Evolutionary conservation across 2,113 vertebrate genomes (phyloP).

Genomic region (Chauna torquata): DNA sequence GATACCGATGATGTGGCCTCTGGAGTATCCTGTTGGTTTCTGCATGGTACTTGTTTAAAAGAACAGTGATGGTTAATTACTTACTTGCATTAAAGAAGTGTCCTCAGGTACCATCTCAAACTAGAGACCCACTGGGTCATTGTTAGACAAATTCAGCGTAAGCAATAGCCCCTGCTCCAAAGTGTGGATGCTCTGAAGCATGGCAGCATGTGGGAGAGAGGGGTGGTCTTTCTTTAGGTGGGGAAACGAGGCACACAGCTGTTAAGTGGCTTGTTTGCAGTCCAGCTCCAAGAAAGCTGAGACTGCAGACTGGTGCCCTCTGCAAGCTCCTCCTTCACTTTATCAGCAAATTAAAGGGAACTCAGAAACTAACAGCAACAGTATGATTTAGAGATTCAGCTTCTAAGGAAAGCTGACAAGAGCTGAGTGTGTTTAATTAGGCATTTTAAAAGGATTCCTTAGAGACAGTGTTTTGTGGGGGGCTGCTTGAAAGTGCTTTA

Average conservation of each 20-base stretch:
- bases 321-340: not conserved
- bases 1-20: not conserved
- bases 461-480: not conserved
- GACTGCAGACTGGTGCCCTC: not conserved
- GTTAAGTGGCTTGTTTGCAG: not conserved
- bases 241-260: not conserved
- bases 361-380: not conserved
- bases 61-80: not conserved
- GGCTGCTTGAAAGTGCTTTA: not conserved
- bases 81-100: not conserved
- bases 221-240: not conserved
- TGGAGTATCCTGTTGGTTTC: not conserved
- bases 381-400: not conserved
- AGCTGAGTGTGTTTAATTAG: not conserved
- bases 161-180: fast-evolving
- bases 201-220: fast-evolving
- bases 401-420: not conserved
- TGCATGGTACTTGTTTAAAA: not conserved
- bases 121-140: not conserved
- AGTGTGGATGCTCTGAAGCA: not conserved
- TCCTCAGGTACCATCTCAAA: not conserved
- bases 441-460: not conserved
- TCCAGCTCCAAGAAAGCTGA: not conserved
- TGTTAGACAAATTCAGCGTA: not conserved
- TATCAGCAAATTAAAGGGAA: not conserved